phyloP scores from a whole-genome alignment of 2,113 vertebrate species.

The Colius striatus region DNA sequence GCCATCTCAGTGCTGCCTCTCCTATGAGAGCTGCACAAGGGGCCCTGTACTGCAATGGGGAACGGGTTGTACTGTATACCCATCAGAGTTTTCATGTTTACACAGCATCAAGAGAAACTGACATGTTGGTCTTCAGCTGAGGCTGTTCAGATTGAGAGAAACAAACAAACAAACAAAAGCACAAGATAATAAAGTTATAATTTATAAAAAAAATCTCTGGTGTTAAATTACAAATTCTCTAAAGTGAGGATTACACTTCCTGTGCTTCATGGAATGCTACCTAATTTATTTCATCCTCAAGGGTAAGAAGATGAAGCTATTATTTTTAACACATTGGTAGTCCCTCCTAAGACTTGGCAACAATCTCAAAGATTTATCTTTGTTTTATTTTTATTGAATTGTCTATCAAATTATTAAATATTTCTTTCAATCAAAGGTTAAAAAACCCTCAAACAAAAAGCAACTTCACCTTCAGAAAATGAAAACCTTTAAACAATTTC shows the following conservation, averaged over 20 bases:
- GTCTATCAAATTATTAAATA: neutral
- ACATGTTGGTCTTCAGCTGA: neutral
- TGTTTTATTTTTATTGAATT: neutral
- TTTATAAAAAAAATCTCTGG: neutral
- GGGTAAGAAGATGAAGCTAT: neutral
- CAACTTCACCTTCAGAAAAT: neutral
- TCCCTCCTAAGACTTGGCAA: neutral
- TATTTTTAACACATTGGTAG: neutral
- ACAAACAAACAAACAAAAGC: neutral
- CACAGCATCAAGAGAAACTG: neutral
- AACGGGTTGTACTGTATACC: accelerated
- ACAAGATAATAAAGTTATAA: neutral
- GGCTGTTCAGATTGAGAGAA: neutral
- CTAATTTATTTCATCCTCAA: neutral
- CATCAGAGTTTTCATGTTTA: neutral
- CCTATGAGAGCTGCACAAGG: accelerated
- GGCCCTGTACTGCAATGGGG: neutral
- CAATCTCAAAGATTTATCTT: neutral
- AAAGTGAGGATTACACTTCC: neutral
- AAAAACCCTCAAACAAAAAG: neutral
- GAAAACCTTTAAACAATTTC: neutral
- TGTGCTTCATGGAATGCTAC: neutral
- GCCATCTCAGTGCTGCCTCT: accelerated
- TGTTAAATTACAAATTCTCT: neutral
- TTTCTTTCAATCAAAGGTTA: neutral